Evolutionary conservation across 1,140 invertebrate species (phyloP), one percentile per base, ranked within the genome.

Genomic region (Brachionus calyciflorus): DNA sequence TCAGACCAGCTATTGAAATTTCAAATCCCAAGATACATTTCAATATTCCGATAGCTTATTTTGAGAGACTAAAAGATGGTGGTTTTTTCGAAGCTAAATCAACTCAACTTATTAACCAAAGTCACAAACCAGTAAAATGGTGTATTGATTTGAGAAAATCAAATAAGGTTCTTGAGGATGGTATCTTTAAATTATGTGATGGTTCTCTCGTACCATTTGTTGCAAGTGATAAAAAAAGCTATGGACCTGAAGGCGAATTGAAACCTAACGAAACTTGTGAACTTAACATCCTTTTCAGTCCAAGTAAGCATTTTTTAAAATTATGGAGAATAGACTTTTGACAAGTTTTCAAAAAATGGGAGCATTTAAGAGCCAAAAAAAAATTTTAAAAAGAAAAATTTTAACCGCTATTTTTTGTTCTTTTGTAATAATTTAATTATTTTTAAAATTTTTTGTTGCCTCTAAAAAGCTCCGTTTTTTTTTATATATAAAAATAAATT

Each of bases 211-310:
- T 82, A 63, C 78, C 79, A 19, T 77, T 78, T 0, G 68, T 78
- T 21, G 73, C 53, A 26, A 44, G 9, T n/a, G 60, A 65, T 53
- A 5, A 68, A 53, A 26, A 55, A 3, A 79, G 57, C 48, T 73
- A 79, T 28, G 82, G 82, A 14, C 80, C 83, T 9, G 81, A 82
- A 53, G 83, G 83, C 41, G 49, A 80, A 1, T 69, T 85, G 21
- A 81, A 83, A 9, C 82, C 84, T 19, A 81, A 82, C 2, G 70
- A 82, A 77, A 80, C 81, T 5, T 78, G 81, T 63, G 75, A 80
- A 60, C 75, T 85, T 4, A 76, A 79, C 12, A 78, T 84, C n/a
- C 75, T 82, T 17, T 85, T 84, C 69, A 83, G 81, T 79, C 84
- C 84, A 78, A 79, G 83, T 85, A 79, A 80, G 80, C 77, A 1